These are phyloP conservation scores for Perodicticus potto DNA, from an alignment of 2,797 vertebrate genomes.

Conservation along the genomic window DNA sequence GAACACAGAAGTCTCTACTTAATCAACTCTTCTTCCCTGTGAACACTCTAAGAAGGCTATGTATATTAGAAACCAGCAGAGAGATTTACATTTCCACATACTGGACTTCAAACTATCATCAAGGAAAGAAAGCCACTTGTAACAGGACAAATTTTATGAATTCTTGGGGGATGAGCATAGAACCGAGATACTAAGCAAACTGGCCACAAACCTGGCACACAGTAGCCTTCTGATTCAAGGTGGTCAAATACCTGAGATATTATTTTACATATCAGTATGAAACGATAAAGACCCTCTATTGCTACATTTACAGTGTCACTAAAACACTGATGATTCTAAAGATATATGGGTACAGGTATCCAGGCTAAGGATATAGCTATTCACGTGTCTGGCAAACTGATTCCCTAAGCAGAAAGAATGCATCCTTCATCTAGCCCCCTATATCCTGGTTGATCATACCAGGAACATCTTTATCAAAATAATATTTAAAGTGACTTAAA, in stretches of 20 bases:
- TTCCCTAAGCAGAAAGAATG: conserved; percentile 49
- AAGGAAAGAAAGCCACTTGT: conserved; percentile 48
- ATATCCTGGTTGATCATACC: neutral
- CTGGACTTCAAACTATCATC: conserved; percentile 31
- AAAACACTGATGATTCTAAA: neutral
- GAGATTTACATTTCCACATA: conserved; percentile 54
- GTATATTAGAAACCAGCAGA: conserved; percentile 69
- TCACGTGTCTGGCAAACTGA: neutral
- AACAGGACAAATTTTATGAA: conserved; percentile 53
- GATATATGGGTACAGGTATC: neutral
- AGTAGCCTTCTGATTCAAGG: neutral
- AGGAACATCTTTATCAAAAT: conserved; percentile 18
- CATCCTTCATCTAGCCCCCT: neutral
- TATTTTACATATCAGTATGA: conserved; percentile 39
- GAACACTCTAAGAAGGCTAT: conserved; percentile 56
- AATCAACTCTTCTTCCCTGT: conserved; percentile 72
- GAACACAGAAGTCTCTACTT: conserved; percentile 59
- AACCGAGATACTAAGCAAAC: neutral
- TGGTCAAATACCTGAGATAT: neutral
- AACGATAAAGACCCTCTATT: neutral
- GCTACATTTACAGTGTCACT: neutral
- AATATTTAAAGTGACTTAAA: conserved; percentile 57
- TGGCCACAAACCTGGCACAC: neutral
- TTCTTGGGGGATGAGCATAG: neutral
- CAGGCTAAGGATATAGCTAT: neutral